Conservation (phyloP, 2,888 invertebrate genomes). For the Nematopogon swammerdamellus region DNA sequence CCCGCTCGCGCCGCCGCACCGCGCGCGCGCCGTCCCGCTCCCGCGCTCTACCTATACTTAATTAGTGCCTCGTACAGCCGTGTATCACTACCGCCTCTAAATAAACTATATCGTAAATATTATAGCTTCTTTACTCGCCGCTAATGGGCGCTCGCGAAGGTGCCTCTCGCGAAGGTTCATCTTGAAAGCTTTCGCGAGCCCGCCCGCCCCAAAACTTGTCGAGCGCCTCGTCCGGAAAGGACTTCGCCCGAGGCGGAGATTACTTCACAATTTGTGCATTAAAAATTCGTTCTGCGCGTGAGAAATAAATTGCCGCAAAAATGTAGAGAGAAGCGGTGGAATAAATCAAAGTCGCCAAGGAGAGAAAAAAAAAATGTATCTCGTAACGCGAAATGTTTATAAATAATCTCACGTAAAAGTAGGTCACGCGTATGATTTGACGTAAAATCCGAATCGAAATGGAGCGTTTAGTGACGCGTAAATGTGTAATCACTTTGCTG, state of each 20-base stretch:
- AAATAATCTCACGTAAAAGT: not conserved
- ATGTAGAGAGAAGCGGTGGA: not conserved
- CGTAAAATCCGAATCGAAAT: not conserved
- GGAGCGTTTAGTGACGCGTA: not conserved
- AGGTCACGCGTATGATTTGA: not conserved
- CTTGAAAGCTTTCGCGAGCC: not conserved
- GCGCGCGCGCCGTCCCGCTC: constrained; percentile 13
- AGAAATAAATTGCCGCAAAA: not conserved
- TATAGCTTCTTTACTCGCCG: constrained; percentile 1
- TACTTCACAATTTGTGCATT: not conserved
- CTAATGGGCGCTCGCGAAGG: not conserved
- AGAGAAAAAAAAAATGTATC: not conserved
- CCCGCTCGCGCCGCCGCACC: constrained; percentile 13
- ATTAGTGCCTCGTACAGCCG: constrained; percentile 23
- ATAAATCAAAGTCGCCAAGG: not conserved
- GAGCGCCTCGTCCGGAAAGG: not conserved
- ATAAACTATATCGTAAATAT: constrained; percentile 2
- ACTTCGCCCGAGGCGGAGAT: not conserved
- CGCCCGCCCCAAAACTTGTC: too few species aligned
- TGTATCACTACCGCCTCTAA: constrained; percentile 4
- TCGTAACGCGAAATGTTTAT: not conserved
- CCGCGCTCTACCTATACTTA: constrained; percentile 37
- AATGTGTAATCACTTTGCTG: not conserved
- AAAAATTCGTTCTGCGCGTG: not conserved
- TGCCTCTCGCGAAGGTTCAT: not conserved